Conservation (phyloP, 1,140 invertebrate species). For the Nilaparvata lugens region DNA sequence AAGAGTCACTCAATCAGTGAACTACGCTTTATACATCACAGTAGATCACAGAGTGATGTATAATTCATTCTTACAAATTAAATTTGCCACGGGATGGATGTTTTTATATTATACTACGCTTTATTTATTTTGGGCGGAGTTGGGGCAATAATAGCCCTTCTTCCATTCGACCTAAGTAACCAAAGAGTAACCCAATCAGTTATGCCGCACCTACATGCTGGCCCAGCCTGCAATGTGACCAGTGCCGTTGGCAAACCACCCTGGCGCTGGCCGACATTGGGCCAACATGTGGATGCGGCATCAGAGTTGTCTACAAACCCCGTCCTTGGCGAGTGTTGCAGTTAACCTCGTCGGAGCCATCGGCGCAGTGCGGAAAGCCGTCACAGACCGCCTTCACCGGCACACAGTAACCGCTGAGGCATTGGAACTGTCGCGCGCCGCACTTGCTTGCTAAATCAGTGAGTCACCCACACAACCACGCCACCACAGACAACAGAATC, state of each 20-base stretch:
- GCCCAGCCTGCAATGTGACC: no score
- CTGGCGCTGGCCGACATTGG: no score
- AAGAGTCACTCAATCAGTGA: no score
- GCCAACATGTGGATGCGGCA: not conserved
- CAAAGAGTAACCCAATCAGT: not conserved
- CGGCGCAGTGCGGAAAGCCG: conserved; percentile 42
- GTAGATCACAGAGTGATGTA: no score
- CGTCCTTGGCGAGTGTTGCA: conserved; percentile 17
- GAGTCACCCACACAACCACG: not conserved
- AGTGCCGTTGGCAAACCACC: not conserved
- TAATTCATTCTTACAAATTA: no score
- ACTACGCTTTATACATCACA: no score
- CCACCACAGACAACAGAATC: conserved; percentile 2
- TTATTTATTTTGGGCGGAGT: no score
- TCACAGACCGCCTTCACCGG: conserved; percentile 41
- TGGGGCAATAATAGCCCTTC: no score
- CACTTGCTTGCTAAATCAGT: not conserved
- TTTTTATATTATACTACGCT: no score
- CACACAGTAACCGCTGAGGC: conserved; percentile 56
- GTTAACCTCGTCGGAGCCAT: conserved; percentile 39
- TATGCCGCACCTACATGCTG: no score
- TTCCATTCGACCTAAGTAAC: no score
- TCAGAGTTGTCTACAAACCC: not conserved
- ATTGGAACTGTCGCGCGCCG: conserved; percentile 35
- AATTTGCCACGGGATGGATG: no score